Conservation (phyloP, 2,888 invertebrate species). For the Trichopoda pennipes region DNA sequence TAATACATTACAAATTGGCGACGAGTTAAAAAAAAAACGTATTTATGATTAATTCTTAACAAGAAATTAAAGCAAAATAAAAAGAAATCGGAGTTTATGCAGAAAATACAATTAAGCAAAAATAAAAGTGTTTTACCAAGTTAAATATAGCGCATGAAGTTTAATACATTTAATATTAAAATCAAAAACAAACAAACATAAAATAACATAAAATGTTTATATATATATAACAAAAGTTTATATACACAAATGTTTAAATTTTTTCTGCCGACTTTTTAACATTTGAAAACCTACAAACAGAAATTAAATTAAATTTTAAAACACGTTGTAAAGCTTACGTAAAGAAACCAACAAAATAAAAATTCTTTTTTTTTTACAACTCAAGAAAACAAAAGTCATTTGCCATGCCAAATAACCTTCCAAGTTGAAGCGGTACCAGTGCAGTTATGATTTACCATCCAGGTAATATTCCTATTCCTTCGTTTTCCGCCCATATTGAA, state of each 20-base stretch:
- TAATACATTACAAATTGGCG: no score
- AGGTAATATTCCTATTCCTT: no score
- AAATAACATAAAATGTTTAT: constrained; percentile 35
- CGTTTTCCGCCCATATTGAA: no score
- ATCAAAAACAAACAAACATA: not conserved
- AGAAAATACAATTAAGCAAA: constrained; percentile 30
- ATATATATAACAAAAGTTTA: constrained; percentile 38
- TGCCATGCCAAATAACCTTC: no score
- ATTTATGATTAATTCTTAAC: no score
- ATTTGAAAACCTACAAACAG: constrained; percentile 18
- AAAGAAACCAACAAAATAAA: constrained; percentile 15
- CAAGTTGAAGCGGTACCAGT: no score
- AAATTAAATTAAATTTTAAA: constrained; percentile 18
- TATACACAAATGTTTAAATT: constrained; percentile 27
- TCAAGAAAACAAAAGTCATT: no score
- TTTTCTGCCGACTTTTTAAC: constrained; percentile 29
- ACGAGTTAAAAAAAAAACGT: no score
- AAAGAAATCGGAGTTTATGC: constrained; percentile 55
- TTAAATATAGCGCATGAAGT: constrained; percentile 44
- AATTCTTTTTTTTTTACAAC: constrained; percentile 42
- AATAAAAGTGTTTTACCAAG: constrained; percentile 39
- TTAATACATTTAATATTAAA: not conserved
- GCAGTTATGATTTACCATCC: no score
- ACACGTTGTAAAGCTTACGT: not conserved
- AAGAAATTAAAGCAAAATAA: constrained; percentile 28